Base-by-base conservation (phyloP, 2,888 invertebrate species). In the Torymus auratus region DNA sequence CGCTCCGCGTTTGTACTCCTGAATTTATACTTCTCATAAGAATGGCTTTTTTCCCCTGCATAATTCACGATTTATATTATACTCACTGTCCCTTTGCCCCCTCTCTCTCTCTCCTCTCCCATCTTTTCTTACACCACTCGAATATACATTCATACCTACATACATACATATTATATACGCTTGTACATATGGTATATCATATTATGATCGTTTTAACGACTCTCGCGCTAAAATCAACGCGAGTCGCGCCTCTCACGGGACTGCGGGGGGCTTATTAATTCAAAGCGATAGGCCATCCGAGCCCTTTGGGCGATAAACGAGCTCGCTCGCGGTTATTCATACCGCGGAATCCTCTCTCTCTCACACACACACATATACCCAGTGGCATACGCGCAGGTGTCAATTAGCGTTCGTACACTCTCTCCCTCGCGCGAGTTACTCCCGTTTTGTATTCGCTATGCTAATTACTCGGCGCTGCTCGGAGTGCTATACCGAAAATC, bases 251-350 rank as follows among this genome's bases (percentile, higher is more conserved):
- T 41, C 67, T 60, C 52, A 70, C 41, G 56, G 17, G 69, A 69
- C 28, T 69, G 15, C 5, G n/a, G 50, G 73, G 62, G 68, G 77
- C 73, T 81, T 77, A 81, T 77, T 81, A 69, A 81, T 81, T 77
- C 69, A 81, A 81, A 73, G 64, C 62, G 73, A 78, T 73, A 68
- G 68, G 67, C 76, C 69, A 70, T 69, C 53, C 58, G 60, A 80
- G 70, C 67, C 70, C 60, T 75, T 69, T 70, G 53, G 50, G 15
- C 74, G 65, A 70, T 74, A 70, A 75, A 75, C 41, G 62, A 56
- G 56, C 52, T 58, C 53, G 62, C 28, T 28, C 28, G 28, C 7
- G 28, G 28, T 74, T 75, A 71, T 71, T 80, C 75, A 65, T 62
- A 50, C 15, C 28, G 28, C 28, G 28, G 28, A 28, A 28, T 28